Evolutionary conservation across 2,113 vertebrate genomes (phyloP), one percentile per base, ranked within the genome.

Genomic region (Strix uralensis): DNA sequence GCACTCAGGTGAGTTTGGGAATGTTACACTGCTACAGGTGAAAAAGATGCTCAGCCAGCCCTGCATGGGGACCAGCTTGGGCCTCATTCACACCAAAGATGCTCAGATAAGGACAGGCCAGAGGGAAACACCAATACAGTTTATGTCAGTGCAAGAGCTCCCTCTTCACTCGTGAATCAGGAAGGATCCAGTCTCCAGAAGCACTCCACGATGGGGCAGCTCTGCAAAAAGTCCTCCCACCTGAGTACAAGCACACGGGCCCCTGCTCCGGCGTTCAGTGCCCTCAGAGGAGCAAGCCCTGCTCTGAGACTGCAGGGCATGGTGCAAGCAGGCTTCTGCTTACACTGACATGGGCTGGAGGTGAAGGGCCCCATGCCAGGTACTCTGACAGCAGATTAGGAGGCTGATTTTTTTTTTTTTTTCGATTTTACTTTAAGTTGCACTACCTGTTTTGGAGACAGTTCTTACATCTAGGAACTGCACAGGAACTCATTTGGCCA

Each of bases 191-290:
- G 18, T 5, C 23, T 54, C 72, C 29, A 73, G 11, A 11, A 51
- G 38, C 36, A 13, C 21, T 27, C 38, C 30, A 4, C 1, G 13
- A 11, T 3, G 23, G 27, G 58, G 34, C 59, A 79, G 61, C 61
- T 69, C 55, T 15, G 14, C 25, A 36, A 26, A 6, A 26, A 36
- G 32, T 20, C 21, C 46, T 59, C n/a, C 47, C 47, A 30, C 55
- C 15, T 46, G 74, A 62, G 11, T 8, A 52, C 11, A 22, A 26
- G 54, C n/a, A 20, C 17, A 4, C 6, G 20, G 30, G 27, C 7
- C n/a, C 20, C 20, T 0, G 11, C 91, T 78, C 52, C 2, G 0
- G 55, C 1, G 4, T 17, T 46, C 23, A 1, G 14, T 12, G 25
- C 49, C 34, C 57, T 19, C 0, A 1, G 40, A 29, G 40, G 30